Percentiles rank a stretch among this genome's conserved stretches.
Evolutionary conservation across 1,140 invertebrate species (phyloP).

Genomic region (Heliconius congener): DNA sequence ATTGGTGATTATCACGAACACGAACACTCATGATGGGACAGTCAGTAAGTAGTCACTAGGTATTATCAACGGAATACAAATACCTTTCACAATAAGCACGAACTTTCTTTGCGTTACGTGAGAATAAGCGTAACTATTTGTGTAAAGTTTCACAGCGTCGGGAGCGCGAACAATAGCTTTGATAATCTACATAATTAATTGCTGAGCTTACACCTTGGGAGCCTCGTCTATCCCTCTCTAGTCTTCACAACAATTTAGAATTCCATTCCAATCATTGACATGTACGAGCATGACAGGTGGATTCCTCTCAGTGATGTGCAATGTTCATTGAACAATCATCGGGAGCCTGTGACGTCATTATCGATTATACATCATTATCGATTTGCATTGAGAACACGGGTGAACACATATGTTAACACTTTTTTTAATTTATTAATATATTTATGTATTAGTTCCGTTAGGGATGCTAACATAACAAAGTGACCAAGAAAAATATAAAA

Average conservation of each 20-base stretch:
- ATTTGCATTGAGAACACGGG: neutral
- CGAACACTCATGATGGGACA: conserved; percentile 34
- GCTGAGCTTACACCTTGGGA: conserved; percentile 51
- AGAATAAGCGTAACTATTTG: conserved; percentile 59
- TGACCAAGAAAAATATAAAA: too few relatives aligned
- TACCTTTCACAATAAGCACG: conserved; percentile 51
- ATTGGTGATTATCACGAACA: conserved; percentile 26
- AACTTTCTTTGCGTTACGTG: conserved; percentile 71
- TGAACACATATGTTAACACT: too few relatives aligned
- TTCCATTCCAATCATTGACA: conserved; percentile 36
- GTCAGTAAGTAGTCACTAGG: neutral
- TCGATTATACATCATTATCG: conserved; percentile 12
- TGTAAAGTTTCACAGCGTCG: conserved; percentile 65
- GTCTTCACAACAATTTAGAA: conserved; percentile 48
- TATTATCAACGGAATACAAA: conserved; percentile 29
- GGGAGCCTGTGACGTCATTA: neutral
- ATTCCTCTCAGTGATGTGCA: conserved; percentile 47
- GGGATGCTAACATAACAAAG: too few relatives aligned
- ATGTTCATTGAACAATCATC: neutral
- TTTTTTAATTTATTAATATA: too few relatives aligned
- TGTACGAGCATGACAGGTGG: conserved; percentile 50
- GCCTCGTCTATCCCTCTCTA: conserved; percentile 32
- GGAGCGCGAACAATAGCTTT: conserved; percentile 62
- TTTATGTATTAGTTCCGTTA: too few relatives aligned
- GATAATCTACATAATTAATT: conserved; percentile 74